Conservation (phyloP, 2,113 vertebrate genomes). For the Lota lota region DNA sequence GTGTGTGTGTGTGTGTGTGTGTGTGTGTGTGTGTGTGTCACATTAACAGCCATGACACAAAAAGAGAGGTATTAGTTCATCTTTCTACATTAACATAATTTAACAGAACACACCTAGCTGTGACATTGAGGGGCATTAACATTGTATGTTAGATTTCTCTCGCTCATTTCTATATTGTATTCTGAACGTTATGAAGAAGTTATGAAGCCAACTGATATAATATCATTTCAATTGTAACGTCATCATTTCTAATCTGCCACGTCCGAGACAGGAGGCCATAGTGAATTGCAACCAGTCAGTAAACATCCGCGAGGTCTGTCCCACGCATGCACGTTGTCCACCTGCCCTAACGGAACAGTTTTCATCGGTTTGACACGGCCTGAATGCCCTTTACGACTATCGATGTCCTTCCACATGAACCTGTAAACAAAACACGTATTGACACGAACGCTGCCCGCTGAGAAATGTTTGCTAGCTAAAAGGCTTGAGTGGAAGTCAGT, state of each 20-base stretch:
- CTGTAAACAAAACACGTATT: constrained; percentile 26
- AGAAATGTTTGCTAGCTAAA: not conserved
- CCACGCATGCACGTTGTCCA: not conserved
- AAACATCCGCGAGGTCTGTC: constrained; percentile 10
- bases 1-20: constrained; percentile 4
- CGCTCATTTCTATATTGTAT: too few relatives aligned
- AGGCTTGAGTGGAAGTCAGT: constrained; percentile 2
- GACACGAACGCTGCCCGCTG: not conserved
- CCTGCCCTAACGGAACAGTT: constrained; percentile 9
- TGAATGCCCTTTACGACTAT: constrained; percentile 10
- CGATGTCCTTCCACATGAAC: not conserved
- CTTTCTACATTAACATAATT: constrained; percentile 37
- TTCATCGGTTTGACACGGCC: constrained; percentile 9
- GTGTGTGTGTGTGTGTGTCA: constrained; percentile 12
- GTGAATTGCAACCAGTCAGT: not conserved
- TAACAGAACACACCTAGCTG: constrained; percentile 18
- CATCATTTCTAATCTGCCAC: constrained; percentile 21
- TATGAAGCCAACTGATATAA: not conserved
- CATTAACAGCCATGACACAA: not conserved
- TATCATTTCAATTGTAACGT: not conserved
- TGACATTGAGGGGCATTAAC: not conserved
- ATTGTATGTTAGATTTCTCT: not conserved
- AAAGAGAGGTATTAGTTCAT: not conserved
- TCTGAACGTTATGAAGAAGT: too few relatives aligned
- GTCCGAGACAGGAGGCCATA: not conserved